Base-by-base conservation (phyloP, 2,888 invertebrate genomes). In the Apotomis capreana region DNA sequence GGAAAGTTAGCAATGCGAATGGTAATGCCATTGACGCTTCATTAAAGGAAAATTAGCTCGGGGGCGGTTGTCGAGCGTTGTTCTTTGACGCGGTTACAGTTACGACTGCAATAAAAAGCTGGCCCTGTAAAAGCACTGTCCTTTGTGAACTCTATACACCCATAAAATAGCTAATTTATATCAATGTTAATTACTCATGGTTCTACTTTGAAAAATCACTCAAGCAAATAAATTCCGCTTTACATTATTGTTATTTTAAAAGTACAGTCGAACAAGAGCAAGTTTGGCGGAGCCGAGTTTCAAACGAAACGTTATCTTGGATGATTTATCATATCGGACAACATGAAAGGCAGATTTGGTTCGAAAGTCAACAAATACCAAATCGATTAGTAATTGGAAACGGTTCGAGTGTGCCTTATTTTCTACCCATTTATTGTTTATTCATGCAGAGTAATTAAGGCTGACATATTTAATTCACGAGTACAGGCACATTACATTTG, bases 371-470 rank as follows among this genome's bases (percentile, higher is more conserved):
- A 91, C 87, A 90, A 89, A 89, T 86, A 87, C 83, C 82, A 82
- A 85, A 86, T 90, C 89, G 88, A 89, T 89, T 89, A 87, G 91
- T 89, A 91, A 92, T 86, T 83, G 81, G 90, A 92, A 85, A 87
- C 84, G 83, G 76, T 80, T 81, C 76, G 79, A 80, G 79, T 83
- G 84, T 83, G 83, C 81, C 80, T 76, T 78, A 78, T 79, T 83
- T 82, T 80, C 78, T 80, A 84, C 83, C 83, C 78, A 75, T 60
- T 67, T 57, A 15, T 54, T 61, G 70, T 70, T 67, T 60, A 55
- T 65, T 67, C 13, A 46, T 55, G 37, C 49, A 61, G 60, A 60
- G 60, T 68, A 71, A 68, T 71, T 68, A 71, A 61, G 71, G 71
- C 6, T 67, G 61, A 62, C 67, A 67, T 67, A 70, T 62, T 51